phyloP scores from a whole-genome alignment of 1,140 invertebrate species.

The Popillia japonica region DNA sequence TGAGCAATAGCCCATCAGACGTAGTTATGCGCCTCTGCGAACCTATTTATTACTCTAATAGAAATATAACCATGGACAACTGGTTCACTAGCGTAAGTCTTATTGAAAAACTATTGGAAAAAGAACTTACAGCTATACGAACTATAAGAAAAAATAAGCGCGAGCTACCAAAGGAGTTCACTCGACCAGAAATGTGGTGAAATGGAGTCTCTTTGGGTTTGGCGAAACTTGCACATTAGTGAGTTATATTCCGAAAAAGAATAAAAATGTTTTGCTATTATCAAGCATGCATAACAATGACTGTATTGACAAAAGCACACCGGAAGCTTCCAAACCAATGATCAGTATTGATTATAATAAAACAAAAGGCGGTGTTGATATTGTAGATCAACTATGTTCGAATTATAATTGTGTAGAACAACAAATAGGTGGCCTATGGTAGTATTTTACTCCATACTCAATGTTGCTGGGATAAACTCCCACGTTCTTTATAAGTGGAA shows the following conservation, averaged over 20 bases:
- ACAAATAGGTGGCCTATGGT: constrained; percentile 41
- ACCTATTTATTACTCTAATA: constrained; percentile 50
- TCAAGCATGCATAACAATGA: constrained; percentile 38
- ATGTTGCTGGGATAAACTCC: constrained; percentile 37
- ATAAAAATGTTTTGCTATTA: too few species aligned
- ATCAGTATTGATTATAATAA: constrained; percentile 38
- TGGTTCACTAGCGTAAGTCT: constrained; percentile 52
- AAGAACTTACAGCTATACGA: constrained; percentile 50
- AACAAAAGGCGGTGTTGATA: too few species aligned
- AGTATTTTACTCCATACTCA: constrained; percentile 40
- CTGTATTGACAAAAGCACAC: constrained; percentile 26
- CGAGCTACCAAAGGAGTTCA: constrained; percentile 44
- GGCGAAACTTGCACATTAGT: too few species aligned
- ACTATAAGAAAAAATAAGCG: constrained; percentile 54
- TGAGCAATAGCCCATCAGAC: constrained; percentile 43
- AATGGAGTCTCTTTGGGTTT: too few species aligned
- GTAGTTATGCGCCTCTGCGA: constrained; percentile 51
- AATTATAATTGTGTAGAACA: constrained; percentile 36
- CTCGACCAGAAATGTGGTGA: too few species aligned
- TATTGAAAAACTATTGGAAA: constrained; percentile 45
- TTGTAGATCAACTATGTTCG: too few species aligned
- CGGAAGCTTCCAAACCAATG: constrained; percentile 24
- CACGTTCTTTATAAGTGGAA: constrained; percentile 4
- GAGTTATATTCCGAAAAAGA: too few species aligned
- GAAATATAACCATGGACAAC: constrained; percentile 56